Percentiles rank a stretch among this genome's conserved stretches.
phyloP scores from a whole-genome alignment of 2,888 invertebrate genomes.

The Craniophora ligustri region DNA sequence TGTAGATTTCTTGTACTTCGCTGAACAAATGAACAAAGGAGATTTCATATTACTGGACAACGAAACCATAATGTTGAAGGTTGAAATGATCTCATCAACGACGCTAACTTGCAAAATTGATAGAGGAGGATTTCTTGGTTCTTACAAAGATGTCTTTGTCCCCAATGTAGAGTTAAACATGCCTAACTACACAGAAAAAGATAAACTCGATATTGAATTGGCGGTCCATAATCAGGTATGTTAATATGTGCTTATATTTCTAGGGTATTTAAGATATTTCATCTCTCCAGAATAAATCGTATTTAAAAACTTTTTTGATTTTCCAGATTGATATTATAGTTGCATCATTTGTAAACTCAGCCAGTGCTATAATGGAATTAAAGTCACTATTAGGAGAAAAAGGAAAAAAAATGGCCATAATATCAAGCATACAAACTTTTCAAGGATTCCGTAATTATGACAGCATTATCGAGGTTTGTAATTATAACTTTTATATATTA shows the following conservation, averaged over 20 bases:
- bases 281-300: no score
- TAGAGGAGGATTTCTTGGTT: conserved; percentile 78
- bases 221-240: conserved; percentile 75
- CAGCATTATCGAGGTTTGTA: conserved; percentile 71
- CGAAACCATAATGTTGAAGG: conserved; percentile 93
- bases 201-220: conserved; percentile 74
- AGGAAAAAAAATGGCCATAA: conserved; percentile 77
- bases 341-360: conserved; percentile 71
- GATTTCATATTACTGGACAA: conserved; percentile 88
- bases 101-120: conserved; percentile 80
- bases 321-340: conserved; percentile 79
- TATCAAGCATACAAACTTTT: conserved; percentile 79
- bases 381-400: conserved; percentile 74
- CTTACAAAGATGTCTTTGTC: conserved; percentile 79
- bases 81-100: conserved; percentile 83
- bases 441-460: conserved; percentile 77
- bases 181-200: conserved; percentile 77
- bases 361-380: conserved; percentile 66
- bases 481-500: neutral
- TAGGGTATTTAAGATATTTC: no score
- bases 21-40: conserved; percentile 83
- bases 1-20: conserved; percentile 86
- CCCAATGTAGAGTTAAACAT: conserved; percentile 77
- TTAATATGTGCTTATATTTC: no score
- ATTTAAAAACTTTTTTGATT: neutral